Conservation (phyloP, 1,140 invertebrate species). For the Bombus vancouverensis region DNA sequence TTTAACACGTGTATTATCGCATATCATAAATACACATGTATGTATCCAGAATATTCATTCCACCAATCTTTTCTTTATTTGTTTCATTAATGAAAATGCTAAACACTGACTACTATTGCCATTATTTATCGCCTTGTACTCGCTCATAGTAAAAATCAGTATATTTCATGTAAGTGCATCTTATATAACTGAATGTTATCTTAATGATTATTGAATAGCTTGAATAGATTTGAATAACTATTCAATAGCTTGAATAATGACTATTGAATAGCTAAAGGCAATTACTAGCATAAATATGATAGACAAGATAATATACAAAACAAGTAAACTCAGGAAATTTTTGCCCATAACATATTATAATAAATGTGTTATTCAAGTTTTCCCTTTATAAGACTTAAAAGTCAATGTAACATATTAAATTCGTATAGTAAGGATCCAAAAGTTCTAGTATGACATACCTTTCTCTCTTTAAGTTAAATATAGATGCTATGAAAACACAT, state of each 20-base stretch:
- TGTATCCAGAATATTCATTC: conserved; percentile 11
- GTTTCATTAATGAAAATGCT: conserved; percentile 37
- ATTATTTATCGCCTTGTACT: conserved; percentile 60
- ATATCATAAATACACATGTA: conserved; percentile 11
- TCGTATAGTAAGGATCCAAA: not conserved
- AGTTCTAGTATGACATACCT: not conserved
- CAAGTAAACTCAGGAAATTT: not conserved
- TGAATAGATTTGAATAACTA: too few relatives aligned
- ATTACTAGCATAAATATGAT: conserved; percentile 51
- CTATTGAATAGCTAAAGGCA: conserved; percentile 54
- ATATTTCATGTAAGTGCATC: conserved; percentile 25
- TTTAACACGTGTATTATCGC: conserved; percentile 7
- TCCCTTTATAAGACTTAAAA: conserved; percentile 29
- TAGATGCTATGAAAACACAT: conserved; percentile 1
- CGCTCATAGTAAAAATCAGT: conserved; percentile 42
- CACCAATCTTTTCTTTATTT: conserved; percentile 12
- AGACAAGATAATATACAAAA: conserved; percentile 43
- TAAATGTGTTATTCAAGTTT: conserved; percentile 13
- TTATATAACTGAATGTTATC: conserved; percentile 17
- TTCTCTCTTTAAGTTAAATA: not conserved
- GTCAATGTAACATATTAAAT: not conserved
- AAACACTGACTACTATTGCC: conserved; percentile 58
- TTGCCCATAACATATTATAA: conserved; percentile 27
- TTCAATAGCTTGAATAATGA: too few relatives aligned
- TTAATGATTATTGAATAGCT: conserved; percentile 46